These are phyloP conservation scores for Bufotes viridis DNA, from an alignment of 2,797 vertebrate genomes.

Conservation along the genomic window DNA sequence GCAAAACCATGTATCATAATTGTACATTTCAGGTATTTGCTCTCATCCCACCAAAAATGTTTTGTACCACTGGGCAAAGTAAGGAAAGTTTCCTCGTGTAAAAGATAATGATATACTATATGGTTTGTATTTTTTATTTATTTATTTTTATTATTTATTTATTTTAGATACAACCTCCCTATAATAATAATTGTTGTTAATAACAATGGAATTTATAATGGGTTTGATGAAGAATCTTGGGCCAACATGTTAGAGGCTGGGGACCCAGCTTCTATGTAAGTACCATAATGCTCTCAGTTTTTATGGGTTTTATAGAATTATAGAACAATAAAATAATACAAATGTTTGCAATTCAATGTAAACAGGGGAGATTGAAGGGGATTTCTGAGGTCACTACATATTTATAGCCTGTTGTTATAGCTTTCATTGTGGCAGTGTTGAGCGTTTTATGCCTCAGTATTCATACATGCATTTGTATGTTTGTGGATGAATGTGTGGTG, in stretches of 20 bases:
- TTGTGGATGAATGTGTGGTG: too few relatives aligned
- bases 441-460: too few relatives aligned
- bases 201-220: constrained; percentile 97
- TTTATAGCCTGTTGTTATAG: too few relatives aligned
- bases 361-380: too few relatives aligned
- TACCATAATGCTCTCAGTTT: constrained; percentile 27
- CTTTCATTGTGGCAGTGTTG: too few relatives aligned
- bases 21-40: background rate
- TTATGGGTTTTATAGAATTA: too few relatives aligned
- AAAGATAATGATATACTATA: background rate
- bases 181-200: constrained; percentile 92
- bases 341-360: too few relatives aligned
- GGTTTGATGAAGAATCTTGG: constrained; percentile 86
- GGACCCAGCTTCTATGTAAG: constrained; percentile 84
- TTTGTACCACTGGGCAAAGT: background rate
- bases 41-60: background rate
- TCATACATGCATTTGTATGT: too few relatives aligned
- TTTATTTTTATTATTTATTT: background rate
- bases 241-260: constrained; percentile 81
- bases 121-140: background rate
- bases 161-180: constrained; percentile 88
- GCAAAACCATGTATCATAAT: background rate
- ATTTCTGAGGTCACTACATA: too few relatives aligned
- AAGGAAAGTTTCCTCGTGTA: background rate
- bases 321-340: too few relatives aligned